Base-by-base conservation (phyloP, 1,140 invertebrate genomes). In the Neomicropteryx cornuta region DNA sequence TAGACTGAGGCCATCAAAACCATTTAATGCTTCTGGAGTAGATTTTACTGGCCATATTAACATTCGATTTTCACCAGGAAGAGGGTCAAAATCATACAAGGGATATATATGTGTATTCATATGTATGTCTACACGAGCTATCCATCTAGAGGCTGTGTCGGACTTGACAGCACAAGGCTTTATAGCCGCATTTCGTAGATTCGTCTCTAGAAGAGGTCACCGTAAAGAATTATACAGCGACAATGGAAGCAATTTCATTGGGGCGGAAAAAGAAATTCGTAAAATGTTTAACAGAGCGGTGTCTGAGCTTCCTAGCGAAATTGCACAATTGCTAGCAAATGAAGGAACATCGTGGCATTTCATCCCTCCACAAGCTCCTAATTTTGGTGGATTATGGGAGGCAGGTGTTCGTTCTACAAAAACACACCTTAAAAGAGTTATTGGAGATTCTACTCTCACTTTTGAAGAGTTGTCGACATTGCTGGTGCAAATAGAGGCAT, bases 351-450 rank as follows among this genome's bases (percentile, higher is more conserved):
- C 49, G 49, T 22, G 58, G 58, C 28, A 60, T 39, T 66, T 66
- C 37, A 61, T 51, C 29, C 56, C 60, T 17, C 53, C 58, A 5
- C 8, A 16, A 16, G 49, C 49, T 24, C 54, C 60, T 0, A 52
- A 64, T 41, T 49, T 53, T 16, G 61, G 62, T 21, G 57, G 58
- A 5, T 23, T 54, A 4, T 67, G 60, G 63, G 62, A 67, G 41
- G 44, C 49, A 5, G 53, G 43, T 36, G 51, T 35, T 36, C 41
- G 11, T 44, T 62, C 11, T 29, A 14, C 37, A 29, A 40, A 36
- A 44, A 3, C 28, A 20, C 27, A 33, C 36, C 37, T 62, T n/a
- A n/a, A n/a, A n/a, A n/a, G n/a, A n/a, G n/a, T n/a, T n/a, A n/a
- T n/a, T n/a, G n/a, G n/a, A n/a, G 2, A 41, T 39, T 17, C 29